phyloP scores from a whole-genome alignment of 2,888 invertebrate species.

The Chouioia cunea region DNA sequence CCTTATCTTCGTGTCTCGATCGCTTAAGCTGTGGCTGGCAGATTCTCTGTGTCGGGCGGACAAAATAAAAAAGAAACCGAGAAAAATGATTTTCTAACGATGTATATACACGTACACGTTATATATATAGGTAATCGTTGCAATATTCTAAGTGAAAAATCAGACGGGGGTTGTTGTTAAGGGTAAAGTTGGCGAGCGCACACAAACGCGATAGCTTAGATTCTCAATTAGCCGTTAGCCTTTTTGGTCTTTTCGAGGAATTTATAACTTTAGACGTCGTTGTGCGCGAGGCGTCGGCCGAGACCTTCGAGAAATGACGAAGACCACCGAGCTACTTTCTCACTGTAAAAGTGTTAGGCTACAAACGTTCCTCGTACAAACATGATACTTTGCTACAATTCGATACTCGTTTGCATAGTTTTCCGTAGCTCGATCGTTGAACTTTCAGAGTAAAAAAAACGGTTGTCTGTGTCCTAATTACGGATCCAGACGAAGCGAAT shows the following conservation, averaged over 20 bases:
- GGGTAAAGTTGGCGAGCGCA: constrained; percentile 8
- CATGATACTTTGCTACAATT: no score
- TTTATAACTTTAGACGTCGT: no score
- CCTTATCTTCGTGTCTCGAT: no score
- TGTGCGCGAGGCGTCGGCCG: neutral
- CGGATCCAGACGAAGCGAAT: neutral
- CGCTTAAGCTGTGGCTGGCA: no score
- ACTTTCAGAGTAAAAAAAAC: constrained; percentile 26
- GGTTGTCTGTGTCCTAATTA: constrained; percentile 33
- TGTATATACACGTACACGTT: no score
- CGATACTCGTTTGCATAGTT: no score
- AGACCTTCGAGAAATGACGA: constrained; percentile 11
- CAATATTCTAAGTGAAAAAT: no score
- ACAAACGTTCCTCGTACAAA: neutral
- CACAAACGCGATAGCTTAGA: neutral
- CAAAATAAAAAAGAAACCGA: neutral
- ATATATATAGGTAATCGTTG: no score
- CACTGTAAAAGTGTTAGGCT: no score
- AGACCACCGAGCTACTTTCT: constrained; percentile 12
- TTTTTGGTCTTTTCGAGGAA: constrained; percentile 14
- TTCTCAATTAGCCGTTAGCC: constrained; percentile 34
- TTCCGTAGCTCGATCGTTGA: constrained; percentile 9
- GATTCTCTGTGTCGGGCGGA: no score
- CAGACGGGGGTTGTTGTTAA: no score
- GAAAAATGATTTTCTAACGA: no score